phyloP scores from a whole-genome alignment of 2,888 invertebrate species.

The Panopea generosa region DNA sequence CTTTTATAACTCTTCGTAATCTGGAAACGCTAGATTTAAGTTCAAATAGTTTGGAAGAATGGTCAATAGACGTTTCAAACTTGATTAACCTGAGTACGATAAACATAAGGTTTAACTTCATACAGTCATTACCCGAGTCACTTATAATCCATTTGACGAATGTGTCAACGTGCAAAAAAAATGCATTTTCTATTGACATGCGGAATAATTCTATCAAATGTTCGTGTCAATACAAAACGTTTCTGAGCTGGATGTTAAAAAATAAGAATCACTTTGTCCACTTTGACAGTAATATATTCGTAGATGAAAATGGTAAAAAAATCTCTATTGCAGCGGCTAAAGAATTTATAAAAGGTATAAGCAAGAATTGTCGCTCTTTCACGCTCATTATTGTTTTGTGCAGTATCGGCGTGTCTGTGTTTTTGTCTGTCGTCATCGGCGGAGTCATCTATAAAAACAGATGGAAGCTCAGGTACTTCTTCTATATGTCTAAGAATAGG shows the following conservation, averaged over 20 bases:
- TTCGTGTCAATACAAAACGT: constrained; percentile 14
- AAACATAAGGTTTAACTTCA: constrained; percentile 25
- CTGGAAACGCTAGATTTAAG: constrained; percentile 33
- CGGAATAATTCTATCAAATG: constrained; percentile 22
- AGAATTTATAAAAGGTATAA: not conserved
- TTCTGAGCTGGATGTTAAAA: constrained; percentile 36
- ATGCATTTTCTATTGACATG: constrained; percentile 28
- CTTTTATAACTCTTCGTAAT: constrained; percentile 1
- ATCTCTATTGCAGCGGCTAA: not conserved
- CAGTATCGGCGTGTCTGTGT: constrained; percentile 4
- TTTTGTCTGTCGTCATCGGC: constrained; percentile 22
- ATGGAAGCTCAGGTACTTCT: constrained; percentile 59
- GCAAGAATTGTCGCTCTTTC: constrained; percentile 6
- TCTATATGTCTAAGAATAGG: constrained; percentile 39
- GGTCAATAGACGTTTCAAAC: not conserved
- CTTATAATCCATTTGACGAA: constrained; percentile 7
- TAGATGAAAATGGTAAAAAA: not conserved
- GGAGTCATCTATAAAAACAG: constrained; percentile 46
- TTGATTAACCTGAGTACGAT: constrained; percentile 25
- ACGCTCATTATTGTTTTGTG: constrained; percentile 6
- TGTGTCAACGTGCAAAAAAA: not conserved
- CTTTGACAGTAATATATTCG: constrained; percentile 25
- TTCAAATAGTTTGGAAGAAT: constrained; percentile 26
- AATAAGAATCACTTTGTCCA: constrained; percentile 1
- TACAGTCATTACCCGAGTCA: constrained; percentile 12